Conservation (phyloP, 2,113 vertebrate species). For the Silurus asotus region DNA sequence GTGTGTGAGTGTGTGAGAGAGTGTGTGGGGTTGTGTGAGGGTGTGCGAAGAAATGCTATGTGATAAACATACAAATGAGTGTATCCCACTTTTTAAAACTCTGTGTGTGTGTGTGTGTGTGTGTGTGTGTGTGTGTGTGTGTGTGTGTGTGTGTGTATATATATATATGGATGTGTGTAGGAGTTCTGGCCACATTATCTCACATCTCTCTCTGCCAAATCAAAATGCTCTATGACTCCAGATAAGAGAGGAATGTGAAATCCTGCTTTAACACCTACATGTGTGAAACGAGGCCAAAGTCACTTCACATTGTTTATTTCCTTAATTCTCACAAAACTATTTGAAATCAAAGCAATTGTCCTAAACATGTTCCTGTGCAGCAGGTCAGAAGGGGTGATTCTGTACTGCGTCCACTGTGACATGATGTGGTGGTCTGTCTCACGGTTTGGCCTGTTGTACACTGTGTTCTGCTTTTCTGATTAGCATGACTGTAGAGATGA, state of each 20-base stretch:
- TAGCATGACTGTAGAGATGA: background rate
- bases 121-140: background rate
- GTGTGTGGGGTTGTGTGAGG: background rate
- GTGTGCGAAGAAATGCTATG: background rate
- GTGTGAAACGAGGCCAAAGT: background rate
- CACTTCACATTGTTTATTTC: background rate
- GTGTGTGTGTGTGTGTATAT: background rate
- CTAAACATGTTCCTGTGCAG: background rate
- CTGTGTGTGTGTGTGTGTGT: background rate
- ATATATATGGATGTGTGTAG: slow-evolving; percentile 6
- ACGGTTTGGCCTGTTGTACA: background rate
- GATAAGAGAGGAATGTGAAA: slow-evolving; percentile 3
- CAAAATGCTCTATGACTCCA: background rate
- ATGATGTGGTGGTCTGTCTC: background rate
- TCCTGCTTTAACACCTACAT: background rate
- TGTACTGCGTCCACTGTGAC: background rate
- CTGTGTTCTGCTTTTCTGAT: background rate
- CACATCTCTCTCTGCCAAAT: slow-evolving; percentile 31
- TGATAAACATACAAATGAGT: background rate
- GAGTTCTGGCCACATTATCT: slow-evolving; percentile 24
- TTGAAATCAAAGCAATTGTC: background rate
- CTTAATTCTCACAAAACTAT: background rate
- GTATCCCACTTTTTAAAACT: background rate
- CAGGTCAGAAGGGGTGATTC: background rate
- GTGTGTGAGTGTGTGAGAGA: no score